Conservation (phyloP, 2,888 invertebrate genomes). For the Eupsilia transversa region DNA sequence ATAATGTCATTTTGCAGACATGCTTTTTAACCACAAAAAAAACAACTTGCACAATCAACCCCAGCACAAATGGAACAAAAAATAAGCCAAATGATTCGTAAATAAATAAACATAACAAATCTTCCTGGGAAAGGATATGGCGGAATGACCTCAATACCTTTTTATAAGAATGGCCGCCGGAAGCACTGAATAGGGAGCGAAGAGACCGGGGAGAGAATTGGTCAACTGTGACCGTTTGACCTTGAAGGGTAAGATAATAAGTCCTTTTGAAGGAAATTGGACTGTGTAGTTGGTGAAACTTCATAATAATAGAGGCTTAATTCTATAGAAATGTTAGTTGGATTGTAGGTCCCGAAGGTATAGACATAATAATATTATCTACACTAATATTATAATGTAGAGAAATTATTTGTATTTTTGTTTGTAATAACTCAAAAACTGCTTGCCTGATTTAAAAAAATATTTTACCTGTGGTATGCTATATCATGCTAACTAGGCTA, state of each 20-base stretch:
- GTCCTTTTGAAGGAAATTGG: conserved; percentile 44
- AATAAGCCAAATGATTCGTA: conserved; percentile 48
- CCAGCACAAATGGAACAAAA: conserved; percentile 35
- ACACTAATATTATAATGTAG: no score
- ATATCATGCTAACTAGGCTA: no score
- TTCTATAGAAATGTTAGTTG: conserved; percentile 11
- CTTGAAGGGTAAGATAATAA: conserved; percentile 46
- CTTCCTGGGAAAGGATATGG: conserved; percentile 48
- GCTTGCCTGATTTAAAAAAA: no score
- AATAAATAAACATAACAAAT: conserved; percentile 58
- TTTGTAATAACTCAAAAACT: no score
- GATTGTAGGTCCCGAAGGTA: not conserved
- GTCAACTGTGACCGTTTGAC: conserved; percentile 53
- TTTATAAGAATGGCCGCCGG: conserved; percentile 55
- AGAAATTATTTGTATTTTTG: no score
- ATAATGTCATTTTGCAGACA: not conserved
- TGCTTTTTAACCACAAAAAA: not conserved
- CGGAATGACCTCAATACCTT: conserved; percentile 49
- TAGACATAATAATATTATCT: not conserved
- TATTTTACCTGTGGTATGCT: no score
- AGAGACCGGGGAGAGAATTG: conserved; percentile 29
- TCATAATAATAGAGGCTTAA: conserved; percentile 43
- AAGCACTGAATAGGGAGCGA: conserved; percentile 35
- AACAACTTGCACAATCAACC: not conserved
- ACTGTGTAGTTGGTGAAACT: conserved; percentile 36